These are phyloP conservation scores for Sebastiscus albofasciatus DNA, from an alignment of 2,797 vertebrate species.

Conservation along the genomic window DNA sequence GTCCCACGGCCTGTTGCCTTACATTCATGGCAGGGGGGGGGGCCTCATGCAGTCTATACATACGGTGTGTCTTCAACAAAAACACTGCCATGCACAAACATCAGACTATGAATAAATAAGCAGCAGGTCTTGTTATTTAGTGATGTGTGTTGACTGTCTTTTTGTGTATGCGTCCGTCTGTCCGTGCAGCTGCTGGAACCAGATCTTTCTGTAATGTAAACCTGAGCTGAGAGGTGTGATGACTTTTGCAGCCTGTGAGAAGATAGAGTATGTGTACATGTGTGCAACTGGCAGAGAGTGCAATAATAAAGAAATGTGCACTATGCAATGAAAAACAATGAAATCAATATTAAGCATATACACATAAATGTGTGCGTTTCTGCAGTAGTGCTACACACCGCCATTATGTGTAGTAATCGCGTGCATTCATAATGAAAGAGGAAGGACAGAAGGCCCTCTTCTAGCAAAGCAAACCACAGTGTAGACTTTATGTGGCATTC, in stretches of 20 bases:
- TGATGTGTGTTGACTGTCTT: conserved; percentile 37
- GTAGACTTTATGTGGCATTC: conserved; percentile 19
- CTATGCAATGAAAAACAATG: conserved; percentile 9
- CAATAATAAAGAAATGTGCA: conserved; percentile 5
- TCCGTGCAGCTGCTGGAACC: conserved; percentile 68
- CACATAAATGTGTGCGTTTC: not conserved
- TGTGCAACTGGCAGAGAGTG: conserved; percentile 11
- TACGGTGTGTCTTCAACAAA: not conserved
- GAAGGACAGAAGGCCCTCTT: not conserved
- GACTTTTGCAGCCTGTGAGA: conserved; percentile 56
- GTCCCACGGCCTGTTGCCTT: not conserved
- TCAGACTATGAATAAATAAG: not conserved
- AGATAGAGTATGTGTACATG: conserved; percentile 46
- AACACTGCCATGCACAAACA: not conserved
- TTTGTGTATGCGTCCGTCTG: conserved; percentile 36
- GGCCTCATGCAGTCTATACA: not conserved
- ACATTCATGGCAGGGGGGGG: not conserved
- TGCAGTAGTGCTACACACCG: not conserved
- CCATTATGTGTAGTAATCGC: conserved; percentile 2
- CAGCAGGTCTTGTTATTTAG: conserved; percentile 15
- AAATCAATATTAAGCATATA: conserved; percentile 1
- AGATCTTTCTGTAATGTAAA: conserved; percentile 67
- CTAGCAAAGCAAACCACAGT: conserved; percentile 15
- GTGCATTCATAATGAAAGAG: conserved; percentile 1
- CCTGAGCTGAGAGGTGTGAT: conserved; percentile 73